Evolutionary conservation across 2,113 vertebrate genomes (phyloP), one percentile per base, ranked within the genome.

Genomic region (Mirounga angustirostris): DNA sequence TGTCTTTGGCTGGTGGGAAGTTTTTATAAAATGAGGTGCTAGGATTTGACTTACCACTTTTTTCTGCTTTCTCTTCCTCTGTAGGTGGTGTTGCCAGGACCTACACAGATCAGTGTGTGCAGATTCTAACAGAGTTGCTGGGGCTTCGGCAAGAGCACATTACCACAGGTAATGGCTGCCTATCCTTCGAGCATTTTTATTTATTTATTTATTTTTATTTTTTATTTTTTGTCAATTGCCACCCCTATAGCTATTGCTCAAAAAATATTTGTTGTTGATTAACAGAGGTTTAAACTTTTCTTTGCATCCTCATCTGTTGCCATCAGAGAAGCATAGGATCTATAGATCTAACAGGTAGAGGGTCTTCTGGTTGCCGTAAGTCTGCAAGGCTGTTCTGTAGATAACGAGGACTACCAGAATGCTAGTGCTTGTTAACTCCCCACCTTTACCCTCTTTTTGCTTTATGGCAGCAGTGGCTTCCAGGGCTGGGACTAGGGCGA

Each of bases 81-180:
- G 28, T 93, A 99, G 99, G 99, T 80, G 98, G 98, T 40, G 99
- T 99, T 79, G 99, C 99, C 79, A 99, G 99, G 92, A 99, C 99
- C 0, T 99, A 99, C 98, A 99, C 99, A 1, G 99, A 99, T 81
- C 99, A 99, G 65, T 99, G 99, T 95, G 98, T 99, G 81, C 98
- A 98, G 90, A 99, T 99, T 84, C 99, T 99, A 46, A 99, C 99
- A 6, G 99, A 99, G 83, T 98, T 99, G 24, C 98, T 99, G 33
- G 99, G 99, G 0, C 99, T 99, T 28, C 99, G 99, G 89, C 99
- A 99, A 96, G 99, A 99, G 1, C 99, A 99, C 85, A 99, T 99
- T 98, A 99, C 99, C 2, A 99, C 99, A 96, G 99, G 99, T 99
- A 98, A 98, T 54, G 24, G 50, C 54, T 76, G 10, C 54, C 26